These are phyloP conservation scores for Dicranocentrus wangi DNA, from an alignment of 2,888 invertebrate species.

Conservation along the genomic window DNA sequence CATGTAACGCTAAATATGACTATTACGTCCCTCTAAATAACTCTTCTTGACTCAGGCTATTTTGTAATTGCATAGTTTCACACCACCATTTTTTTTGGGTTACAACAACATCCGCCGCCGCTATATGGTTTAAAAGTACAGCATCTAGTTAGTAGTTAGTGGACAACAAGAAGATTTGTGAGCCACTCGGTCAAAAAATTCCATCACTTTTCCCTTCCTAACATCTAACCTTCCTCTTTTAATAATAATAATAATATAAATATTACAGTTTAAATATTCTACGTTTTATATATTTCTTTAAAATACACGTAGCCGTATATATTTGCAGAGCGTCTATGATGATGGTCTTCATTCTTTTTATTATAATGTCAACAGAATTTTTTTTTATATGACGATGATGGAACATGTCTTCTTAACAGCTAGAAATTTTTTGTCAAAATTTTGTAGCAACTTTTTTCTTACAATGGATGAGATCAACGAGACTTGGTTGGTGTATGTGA, in stretches of 20 bases:
- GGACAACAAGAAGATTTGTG: constrained; percentile 16
- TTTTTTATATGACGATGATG: constrained; percentile 31
- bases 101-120: constrained; percentile 36
- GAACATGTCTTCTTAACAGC: constrained; percentile 31
- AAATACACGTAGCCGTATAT: constrained; percentile 23
- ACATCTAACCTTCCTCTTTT: not conserved
- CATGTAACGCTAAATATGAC: not conserved
- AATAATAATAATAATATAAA: not conserved
- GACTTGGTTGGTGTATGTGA: constrained; percentile 35
- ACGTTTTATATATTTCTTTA: constrained; percentile 2
- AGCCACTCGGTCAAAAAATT: constrained; percentile 21
- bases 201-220: constrained; percentile 4
- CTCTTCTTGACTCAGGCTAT: constrained; percentile 70
- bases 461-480: constrained; percentile 11
- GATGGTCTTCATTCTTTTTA: constrained; percentile 57
- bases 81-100: constrained; percentile 59
- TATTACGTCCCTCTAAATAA: constrained; percentile 67
- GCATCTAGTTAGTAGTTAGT: not conserved
- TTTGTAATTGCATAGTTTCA: constrained; percentile 70
- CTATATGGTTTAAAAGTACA: constrained; percentile 13
- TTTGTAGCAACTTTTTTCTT: constrained; percentile 26
- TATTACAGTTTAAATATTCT: constrained; percentile 11
- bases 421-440: constrained; percentile 24
- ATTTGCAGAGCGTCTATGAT: constrained; percentile 51
- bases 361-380: constrained; percentile 40